Conservation (phyloP, 2,888 invertebrate genomes). For the Pachydiplax longipennis region DNA sequence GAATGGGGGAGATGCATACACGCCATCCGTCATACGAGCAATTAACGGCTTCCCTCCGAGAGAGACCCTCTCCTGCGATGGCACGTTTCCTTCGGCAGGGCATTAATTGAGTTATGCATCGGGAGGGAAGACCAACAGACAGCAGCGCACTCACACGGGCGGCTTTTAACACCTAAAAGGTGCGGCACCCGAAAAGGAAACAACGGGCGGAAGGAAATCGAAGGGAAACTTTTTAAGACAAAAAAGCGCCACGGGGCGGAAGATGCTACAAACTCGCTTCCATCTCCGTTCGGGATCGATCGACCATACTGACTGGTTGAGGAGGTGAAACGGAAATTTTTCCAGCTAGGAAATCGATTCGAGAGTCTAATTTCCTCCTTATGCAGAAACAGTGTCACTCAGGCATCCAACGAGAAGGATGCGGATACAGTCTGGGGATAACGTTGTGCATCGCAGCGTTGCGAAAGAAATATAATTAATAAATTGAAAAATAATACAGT, state of each 20-base stretch:
- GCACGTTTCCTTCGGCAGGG: background rate
- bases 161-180: background rate
- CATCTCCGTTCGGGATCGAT: background rate
- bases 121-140: conserved; percentile 23
- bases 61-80: background rate
- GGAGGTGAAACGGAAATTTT: background rate
- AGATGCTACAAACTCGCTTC: background rate
- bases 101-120: conserved; percentile 38
- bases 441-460: too few relatives aligned
- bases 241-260: background rate
- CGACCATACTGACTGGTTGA: background rate
- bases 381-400: too few relatives aligned
- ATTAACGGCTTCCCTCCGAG: background rate
- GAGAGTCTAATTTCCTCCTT: background rate
- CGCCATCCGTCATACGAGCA: background rate
- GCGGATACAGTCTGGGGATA: too few relatives aligned
- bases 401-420: too few relatives aligned
- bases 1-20: background rate
- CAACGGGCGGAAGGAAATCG: background rate
- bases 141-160: background rate
- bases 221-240: background rate
- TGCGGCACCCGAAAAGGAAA: background rate
- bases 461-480: too few relatives aligned
- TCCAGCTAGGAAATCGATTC: background rate
- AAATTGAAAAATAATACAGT: too few relatives aligned